Evolutionary conservation across 2,888 invertebrate genomes (phyloP).

Genomic region (Dicycla oo): DNA sequence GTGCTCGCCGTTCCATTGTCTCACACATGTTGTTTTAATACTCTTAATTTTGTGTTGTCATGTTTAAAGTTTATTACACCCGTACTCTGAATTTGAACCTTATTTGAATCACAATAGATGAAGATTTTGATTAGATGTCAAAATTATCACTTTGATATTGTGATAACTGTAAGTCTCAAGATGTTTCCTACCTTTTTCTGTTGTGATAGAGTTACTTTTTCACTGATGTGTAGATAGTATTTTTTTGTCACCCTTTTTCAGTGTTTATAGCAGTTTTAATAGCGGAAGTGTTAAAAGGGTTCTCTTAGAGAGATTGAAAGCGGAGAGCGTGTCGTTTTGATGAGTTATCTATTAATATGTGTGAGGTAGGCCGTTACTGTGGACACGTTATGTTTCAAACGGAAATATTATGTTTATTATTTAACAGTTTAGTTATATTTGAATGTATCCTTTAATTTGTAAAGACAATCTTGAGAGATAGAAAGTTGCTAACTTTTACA

Average conservation of each 20-base stretch:
- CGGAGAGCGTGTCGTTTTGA: conserved; percentile 72
- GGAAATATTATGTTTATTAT: conserved; percentile 50
- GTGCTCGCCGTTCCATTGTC: conserved; percentile 85
- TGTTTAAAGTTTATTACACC: conserved; percentile 86
- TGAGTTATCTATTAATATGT: conserved; percentile 68
- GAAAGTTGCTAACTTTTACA: too few relatives aligned
- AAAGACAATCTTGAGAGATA: neutral
- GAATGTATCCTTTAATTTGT: neutral
- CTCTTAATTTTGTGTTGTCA: conserved; percentile 88
- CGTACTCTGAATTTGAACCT: conserved; percentile 61
- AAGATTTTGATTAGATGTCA: conserved; percentile 23
- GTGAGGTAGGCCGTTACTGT: conserved; percentile 52
- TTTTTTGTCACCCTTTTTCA: conserved; percentile 62
- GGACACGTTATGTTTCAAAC: conserved; percentile 31
- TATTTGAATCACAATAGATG: conserved; percentile 53
- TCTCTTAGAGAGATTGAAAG: conserved; percentile 71
- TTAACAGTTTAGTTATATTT: conserved; percentile 14
- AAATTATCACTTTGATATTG: conserved; percentile 39
- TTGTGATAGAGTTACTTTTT: conserved; percentile 33
- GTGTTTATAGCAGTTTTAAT: conserved; percentile 70
- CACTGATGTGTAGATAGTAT: conserved; percentile 11
- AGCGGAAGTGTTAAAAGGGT: conserved; percentile 84
- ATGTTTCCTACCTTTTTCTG: neutral
- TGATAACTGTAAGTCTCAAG: neutral
- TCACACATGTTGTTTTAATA: conserved; percentile 86